A percentile compares a stretch with the other conserved stretches of the same genome.
Conservation (phyloP, 2,797 vertebrate species). For the Oceanodroma leucorhoa region DNA sequence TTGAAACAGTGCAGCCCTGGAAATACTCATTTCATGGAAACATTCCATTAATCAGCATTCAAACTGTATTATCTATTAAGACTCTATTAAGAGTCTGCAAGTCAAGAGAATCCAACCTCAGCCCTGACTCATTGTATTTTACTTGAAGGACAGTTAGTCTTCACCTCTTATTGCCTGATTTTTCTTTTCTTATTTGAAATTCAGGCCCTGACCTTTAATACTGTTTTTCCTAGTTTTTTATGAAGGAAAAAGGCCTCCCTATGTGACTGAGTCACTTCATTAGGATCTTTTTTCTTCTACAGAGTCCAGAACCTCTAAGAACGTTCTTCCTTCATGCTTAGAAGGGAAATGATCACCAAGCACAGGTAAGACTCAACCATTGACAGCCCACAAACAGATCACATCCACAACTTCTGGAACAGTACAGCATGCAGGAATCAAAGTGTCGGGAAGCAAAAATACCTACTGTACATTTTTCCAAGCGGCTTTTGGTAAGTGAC, state of each 20-base stretch:
- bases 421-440: neutral
- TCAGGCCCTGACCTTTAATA: neutral
- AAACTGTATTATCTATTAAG: neutral
- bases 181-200: neutral
- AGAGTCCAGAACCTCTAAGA: neutral
- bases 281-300: neutral
- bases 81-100: neutral
- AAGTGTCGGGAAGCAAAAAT: accelerated
- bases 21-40: neutral
- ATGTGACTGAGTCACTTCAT: neutral
- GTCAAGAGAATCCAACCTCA: neutral
- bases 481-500: neutral
- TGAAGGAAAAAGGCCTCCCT: neutral
- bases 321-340: neutral
- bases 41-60: neutral
- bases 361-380: neutral
- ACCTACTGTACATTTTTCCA: neutral
- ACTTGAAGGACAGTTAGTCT: neutral
- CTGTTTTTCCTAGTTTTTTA: neutral
- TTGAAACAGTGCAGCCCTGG: neutral
- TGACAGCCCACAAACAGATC: neutral
- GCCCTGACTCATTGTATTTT: neutral
- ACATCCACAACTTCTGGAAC: neutral
- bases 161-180: neutral
- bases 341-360: neutral